Evolutionary conservation across 2,888 invertebrate genomes (phyloP), one percentile per base, ranked within the genome.

Genomic region (Incurvaria masculella): DNA sequence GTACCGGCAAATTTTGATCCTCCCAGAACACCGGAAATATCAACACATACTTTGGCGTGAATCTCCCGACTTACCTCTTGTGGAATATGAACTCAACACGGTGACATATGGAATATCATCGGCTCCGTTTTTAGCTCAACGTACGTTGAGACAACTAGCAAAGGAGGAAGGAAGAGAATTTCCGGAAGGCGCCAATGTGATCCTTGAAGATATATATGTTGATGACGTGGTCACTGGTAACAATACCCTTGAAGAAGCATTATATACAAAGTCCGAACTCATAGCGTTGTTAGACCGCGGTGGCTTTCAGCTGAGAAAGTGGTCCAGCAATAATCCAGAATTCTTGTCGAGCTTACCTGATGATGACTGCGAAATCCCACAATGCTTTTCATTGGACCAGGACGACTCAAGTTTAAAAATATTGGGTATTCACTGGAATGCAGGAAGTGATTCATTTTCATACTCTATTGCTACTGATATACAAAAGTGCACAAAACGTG

Each of bases 21-120:
- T 40, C 4, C 11, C 38, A 2, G 43, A 49, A 21, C 46, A 49
- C 23, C 40, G 47, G 2, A 16, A 19, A 11, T 47, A 27, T 11
- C 46, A 46, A 18, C 43, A 47, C 20, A 43, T 49, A 14, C 18
- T 49, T 14, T 49, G 47, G 43, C 16, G 49, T 18, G 39, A 42
- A 17, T 39, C 26, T n/a, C 23, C 23, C 6, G 23, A 23, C 10
- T 23, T 23, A 10, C 23, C 23, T 23, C 23, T 23, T 23, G 23
- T 23, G 5, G 23, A 23, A 23, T 23, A 23, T 10, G 23, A 23
- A 23, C 23, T 23, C 23, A 23, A 23, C 23, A 23, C 23, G 6
- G 23, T 23, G 6, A 23, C 23, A 23, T 23, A 23, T 23, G 23
- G 23, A 6, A 10, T 23, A 23, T 23, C 23, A 23, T 23, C 23